These are phyloP conservation scores for Caenorhabditis sp. DNA, from an alignment of 2,888 invertebrate genomes.

Conservation along the genomic window DNA sequence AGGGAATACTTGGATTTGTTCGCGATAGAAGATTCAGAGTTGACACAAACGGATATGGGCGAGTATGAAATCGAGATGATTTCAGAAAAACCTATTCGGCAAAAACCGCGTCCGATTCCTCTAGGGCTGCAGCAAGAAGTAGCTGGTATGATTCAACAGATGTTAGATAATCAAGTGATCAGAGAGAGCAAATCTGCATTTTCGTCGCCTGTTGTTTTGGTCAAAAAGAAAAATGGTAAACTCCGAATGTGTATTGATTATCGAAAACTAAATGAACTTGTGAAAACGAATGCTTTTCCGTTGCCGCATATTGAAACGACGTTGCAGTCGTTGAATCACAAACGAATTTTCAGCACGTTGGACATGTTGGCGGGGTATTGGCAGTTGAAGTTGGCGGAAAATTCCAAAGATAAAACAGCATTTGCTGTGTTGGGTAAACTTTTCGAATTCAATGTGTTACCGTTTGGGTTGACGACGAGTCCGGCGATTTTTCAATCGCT, in stretches of 20 bases:
- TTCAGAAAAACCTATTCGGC: constrained; percentile 11
- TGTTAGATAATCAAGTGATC: constrained; percentile 21
- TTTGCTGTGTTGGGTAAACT: constrained; percentile 44
- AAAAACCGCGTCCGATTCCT: constrained; percentile 28
- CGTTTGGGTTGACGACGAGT: constrained; percentile 57
- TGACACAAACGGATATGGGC: constrained; percentile 7
- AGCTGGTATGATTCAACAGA: constrained; percentile 8
- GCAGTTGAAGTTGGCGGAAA: constrained; percentile 46
- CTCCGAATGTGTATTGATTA: constrained; percentile 55
- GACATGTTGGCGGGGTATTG: constrained; percentile 55
- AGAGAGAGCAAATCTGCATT: constrained; percentile 16
- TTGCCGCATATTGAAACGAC: constrained; percentile 45
- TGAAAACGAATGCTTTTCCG: constrained; percentile 44
- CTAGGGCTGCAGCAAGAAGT: constrained; percentile 18
- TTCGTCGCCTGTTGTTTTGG: constrained; percentile 29
- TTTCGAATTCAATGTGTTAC: constrained; percentile 56
- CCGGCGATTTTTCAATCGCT: constrained; percentile 60
- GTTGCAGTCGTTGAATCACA: constrained; percentile 29
- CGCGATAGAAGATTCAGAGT: constrained; percentile 17
- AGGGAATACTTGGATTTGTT: constrained; percentile 12
- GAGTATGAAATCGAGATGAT: constrained; percentile 9
- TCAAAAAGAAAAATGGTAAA: constrained; percentile 44
- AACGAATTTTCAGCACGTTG: constrained; percentile 36
- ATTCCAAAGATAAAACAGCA: constrained; percentile 48
- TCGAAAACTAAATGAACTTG: constrained; percentile 44